phyloP scores from a whole-genome alignment of 2,888 invertebrate species.

The Drosophila nr. fundita region DNA sequence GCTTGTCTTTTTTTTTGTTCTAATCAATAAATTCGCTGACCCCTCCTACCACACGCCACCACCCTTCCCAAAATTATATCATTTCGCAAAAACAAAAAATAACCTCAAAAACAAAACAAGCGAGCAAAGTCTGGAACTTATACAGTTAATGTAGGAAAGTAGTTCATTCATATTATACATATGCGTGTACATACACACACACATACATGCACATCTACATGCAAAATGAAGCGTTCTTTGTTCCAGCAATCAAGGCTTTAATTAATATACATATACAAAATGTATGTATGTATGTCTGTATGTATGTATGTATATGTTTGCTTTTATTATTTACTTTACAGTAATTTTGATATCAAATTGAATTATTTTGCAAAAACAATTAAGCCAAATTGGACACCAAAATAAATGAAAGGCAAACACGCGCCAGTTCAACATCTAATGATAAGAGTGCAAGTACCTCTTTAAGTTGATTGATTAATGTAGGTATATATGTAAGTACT shows the following conservation, averaged over 20 bases:
- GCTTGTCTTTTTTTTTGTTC: constrained; percentile 52
- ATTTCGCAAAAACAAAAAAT: constrained; percentile 30
- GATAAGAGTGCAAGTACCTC: constrained; percentile 67
- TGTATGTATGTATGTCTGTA: background rate
- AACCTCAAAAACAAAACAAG: constrained; percentile 19
- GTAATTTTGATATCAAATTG: constrained; percentile 21
- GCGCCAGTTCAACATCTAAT: constrained; percentile 58
- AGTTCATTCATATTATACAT: background rate
- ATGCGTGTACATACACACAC: background rate
- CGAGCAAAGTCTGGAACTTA: background rate
- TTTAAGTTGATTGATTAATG: constrained; percentile 47
- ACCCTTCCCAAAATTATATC: constrained; percentile 35
- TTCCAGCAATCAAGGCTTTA: constrained; percentile 1
- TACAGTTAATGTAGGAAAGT: constrained; percentile 21
- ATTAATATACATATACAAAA: background rate
- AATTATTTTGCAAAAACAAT: constrained; percentile 19
- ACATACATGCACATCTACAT: background rate
- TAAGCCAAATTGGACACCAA: constrained; percentile 31
- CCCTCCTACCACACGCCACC: background rate
- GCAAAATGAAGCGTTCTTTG: background rate
- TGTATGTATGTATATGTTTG: background rate
- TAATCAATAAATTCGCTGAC: constrained; percentile 70
- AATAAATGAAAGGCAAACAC: constrained; percentile 60
- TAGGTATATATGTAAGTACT: background rate
- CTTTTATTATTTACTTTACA: constrained; percentile 14